phyloP scores from a whole-genome alignment of 1,140 invertebrate species.

The Drosophila teissieri region DNA sequence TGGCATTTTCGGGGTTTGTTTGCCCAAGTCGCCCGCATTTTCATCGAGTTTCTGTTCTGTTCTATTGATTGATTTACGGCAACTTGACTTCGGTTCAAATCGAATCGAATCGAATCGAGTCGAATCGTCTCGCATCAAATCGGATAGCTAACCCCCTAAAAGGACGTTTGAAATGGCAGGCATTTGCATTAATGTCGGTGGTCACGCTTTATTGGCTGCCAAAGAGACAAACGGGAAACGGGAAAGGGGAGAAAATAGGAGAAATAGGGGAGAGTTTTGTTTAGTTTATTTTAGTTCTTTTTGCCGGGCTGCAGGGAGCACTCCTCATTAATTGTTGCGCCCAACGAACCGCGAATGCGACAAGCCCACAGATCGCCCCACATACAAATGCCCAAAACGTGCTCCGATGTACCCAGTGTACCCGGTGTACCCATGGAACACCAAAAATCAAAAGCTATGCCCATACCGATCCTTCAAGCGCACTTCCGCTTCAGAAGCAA shows the following conservation, averaged over 20 bases:
- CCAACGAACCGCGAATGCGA: conserved; percentile 75
- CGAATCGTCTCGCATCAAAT: neutral
- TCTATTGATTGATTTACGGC: conserved; percentile 73
- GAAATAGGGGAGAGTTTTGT: neutral
- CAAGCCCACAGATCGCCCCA: conserved; percentile 17
- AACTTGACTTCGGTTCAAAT: conserved; percentile 26
- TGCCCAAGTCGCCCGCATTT: conserved; percentile 46
- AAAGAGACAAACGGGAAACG: conserved; percentile 20
- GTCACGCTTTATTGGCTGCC: conserved; percentile 73
- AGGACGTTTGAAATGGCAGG: conserved; percentile 40
- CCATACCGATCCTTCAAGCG: conserved; percentile 70
- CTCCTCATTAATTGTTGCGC: conserved; percentile 68
- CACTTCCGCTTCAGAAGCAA: conserved; percentile 64
- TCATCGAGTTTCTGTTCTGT: conserved; percentile 3
- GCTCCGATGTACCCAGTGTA: too few species aligned
- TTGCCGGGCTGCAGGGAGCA: neutral
- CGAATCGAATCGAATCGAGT: neutral
- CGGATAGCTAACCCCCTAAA: conserved; percentile 14
- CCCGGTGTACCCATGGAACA: neutral
- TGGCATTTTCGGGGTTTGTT: neutral
- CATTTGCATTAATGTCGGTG: conserved; percentile 67
- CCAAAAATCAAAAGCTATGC: too few species aligned
- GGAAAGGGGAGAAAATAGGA: conserved; percentile 2
- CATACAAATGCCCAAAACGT: conserved; percentile 8
- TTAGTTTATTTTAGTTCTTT: neutral